Conservation (phyloP, 2,888 invertebrate species). For the Cylloceria caligata region DNA sequence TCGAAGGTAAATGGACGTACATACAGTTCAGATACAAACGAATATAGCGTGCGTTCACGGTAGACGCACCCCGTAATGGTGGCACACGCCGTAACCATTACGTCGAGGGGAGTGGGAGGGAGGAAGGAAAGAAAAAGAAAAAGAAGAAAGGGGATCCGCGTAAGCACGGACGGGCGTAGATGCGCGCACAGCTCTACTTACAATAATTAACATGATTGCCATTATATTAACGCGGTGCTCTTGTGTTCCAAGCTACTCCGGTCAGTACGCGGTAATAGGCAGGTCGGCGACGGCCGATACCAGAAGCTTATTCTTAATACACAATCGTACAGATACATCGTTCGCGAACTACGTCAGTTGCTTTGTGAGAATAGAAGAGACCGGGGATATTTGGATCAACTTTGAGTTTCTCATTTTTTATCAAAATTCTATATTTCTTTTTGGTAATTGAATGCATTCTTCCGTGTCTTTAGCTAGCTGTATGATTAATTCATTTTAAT, state of each 20-base stretch:
- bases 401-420: neutral
- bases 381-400: neutral
- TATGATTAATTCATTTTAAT: too few species aligned
- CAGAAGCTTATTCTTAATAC: constrained; percentile 36
- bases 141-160: constrained; percentile 24
- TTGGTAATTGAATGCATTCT: too few species aligned
- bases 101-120: constrained; percentile 22
- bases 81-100: constrained; percentile 82
- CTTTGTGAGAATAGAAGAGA: neutral
- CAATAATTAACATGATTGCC: constrained; percentile 83
- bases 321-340: constrained; percentile 59
- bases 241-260: constrained; percentile 65
- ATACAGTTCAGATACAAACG: constrained; percentile 72
- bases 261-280: constrained; percentile 73
- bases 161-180: constrained; percentile 67
- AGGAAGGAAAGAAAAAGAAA: constrained; percentile 12
- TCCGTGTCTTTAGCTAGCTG: too few species aligned
- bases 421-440: neutral
- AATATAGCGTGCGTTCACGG: constrained; percentile 83
- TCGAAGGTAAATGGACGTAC: constrained; percentile 31
- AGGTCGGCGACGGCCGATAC: constrained; percentile 66
- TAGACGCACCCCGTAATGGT: constrained; percentile 82
- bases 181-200: constrained; percentile 79
- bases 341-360: constrained; percentile 67
- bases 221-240: constrained; percentile 79